Evolutionary conservation across 2,113 vertebrate genomes (phyloP).

Genomic region (Chlamydotis undulata): DNA sequence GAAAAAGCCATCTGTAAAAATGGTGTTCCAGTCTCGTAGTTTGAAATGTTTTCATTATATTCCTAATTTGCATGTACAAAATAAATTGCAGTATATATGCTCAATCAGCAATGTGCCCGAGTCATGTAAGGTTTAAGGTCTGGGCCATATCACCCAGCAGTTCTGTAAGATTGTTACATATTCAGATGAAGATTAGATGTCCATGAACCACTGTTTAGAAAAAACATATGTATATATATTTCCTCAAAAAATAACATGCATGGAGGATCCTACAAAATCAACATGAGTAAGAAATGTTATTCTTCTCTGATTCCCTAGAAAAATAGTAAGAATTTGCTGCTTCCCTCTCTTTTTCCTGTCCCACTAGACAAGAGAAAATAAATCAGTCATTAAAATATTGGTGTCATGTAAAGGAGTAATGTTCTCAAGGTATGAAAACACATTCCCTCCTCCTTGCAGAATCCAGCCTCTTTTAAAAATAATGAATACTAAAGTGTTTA

Average conservation of each 20-base stretch:
- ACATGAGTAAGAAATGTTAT: background rate
- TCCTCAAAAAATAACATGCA: background rate
- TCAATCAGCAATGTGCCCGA: background rate
- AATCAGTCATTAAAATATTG: background rate
- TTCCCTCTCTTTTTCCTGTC: background rate
- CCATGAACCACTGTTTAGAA: background rate
- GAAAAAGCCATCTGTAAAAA: slow-evolving; percentile 50
- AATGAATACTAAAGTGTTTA: background rate
- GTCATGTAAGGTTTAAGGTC: background rate
- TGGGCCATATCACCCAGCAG: slow-evolving; percentile 29
- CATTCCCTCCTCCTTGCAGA: background rate
- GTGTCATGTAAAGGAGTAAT: background rate
- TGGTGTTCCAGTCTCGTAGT: background rate
- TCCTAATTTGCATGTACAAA: slow-evolving; percentile 56
- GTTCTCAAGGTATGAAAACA: slow-evolving; percentile 44
- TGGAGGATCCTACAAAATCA: background rate
- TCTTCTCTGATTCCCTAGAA: background rate
- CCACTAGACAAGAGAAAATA: background rate
- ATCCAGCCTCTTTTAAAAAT: slow-evolving; percentile 1
- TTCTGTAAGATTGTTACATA: background rate
- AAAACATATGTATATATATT: background rate
- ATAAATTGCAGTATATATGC: background rate
- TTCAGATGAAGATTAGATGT: slow-evolving; percentile 6
- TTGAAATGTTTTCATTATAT: slow-evolving; percentile 28
- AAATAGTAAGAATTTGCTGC: background rate